phyloP scores from a whole-genome alignment of 92 coral and sea anemone genomes.

The Bergia sp. region DNA sequence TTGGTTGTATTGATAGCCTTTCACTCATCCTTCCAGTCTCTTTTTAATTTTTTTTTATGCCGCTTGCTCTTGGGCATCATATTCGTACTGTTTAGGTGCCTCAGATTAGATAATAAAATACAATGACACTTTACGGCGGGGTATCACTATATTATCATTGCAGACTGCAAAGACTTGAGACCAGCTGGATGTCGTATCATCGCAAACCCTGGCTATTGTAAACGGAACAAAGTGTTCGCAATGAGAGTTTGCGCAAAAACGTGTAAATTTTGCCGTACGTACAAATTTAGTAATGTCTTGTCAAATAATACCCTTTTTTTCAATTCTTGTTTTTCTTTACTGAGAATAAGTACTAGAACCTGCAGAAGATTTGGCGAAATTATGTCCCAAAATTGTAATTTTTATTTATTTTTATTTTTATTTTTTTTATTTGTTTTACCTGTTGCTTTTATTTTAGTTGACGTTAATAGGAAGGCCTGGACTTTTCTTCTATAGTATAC shows the following conservation, averaged over 20 bases:
- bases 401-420: too few relatives aligned
- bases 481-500: too few relatives aligned
- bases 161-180: conserved; percentile 45
- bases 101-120: not conserved
- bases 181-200: conserved; percentile 39
- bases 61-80: too few relatives aligned
- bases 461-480: too few relatives aligned
- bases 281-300: not conserved
- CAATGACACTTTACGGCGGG: not conserved
- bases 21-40: too few relatives aligned
- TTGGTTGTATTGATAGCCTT: too few relatives aligned
- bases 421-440: too few relatives aligned
- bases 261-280: conserved; percentile 42
- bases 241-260: conserved; percentile 36
- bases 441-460: too few relatives aligned
- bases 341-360: too few relatives aligned
- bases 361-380: too few relatives aligned
- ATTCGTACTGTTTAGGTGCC: not conserved
- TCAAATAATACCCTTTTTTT: not conserved
- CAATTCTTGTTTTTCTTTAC: not conserved
- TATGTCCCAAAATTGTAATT: too few relatives aligned
- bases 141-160: not conserved
- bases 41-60: too few relatives aligned
- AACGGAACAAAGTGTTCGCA: conserved; percentile 37
- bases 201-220: conserved; percentile 30